Conservation (phyloP, 1,140 invertebrate genomes). For the Camponotus vicinus region DNA sequence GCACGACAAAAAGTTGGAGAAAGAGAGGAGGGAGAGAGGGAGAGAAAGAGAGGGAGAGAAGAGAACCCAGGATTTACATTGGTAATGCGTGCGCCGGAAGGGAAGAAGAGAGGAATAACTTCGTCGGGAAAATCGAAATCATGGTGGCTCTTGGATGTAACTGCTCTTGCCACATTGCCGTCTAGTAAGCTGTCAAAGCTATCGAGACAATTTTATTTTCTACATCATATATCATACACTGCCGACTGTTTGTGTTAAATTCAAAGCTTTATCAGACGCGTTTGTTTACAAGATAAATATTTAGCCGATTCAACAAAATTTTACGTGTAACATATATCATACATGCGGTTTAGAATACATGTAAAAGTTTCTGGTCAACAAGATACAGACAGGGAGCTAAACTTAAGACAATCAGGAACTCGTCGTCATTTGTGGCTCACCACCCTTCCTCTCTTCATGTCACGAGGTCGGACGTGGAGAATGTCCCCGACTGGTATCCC, state of each 20-base stretch:
- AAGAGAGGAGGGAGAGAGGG: background rate
- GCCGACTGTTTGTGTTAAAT: background rate
- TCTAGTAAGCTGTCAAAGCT: conserved; percentile 27
- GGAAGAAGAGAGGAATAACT: conserved; percentile 40
- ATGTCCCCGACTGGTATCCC: conserved; percentile 67
- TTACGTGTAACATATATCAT: background rate
- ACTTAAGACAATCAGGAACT: conserved; percentile 29
- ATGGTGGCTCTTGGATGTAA: conserved; percentile 14
- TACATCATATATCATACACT: background rate
- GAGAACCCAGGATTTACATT: conserved; percentile 78
- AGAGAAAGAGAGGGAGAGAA: background rate
- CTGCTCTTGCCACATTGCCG: background rate
- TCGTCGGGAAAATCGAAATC: conserved; percentile 65
- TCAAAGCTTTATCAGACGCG: background rate
- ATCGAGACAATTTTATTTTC: conserved; percentile 38
- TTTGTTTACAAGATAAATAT: background rate
- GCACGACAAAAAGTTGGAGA: conserved; percentile 78
- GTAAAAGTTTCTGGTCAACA: conserved; percentile 42
- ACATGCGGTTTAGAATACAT: background rate
- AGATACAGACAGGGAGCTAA: conserved; percentile 7
- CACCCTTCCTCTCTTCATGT: background rate
- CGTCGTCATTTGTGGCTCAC: conserved; percentile 48
- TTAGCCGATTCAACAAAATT: background rate
- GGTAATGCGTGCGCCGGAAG: conserved; percentile 74
- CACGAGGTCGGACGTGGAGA: conserved; percentile 35